A percentile compares a stretch with the other conserved stretches of the same genome.
Conservation (phyloP, 2,888 invertebrate genomes). For the Thyatira batis region DNA sequence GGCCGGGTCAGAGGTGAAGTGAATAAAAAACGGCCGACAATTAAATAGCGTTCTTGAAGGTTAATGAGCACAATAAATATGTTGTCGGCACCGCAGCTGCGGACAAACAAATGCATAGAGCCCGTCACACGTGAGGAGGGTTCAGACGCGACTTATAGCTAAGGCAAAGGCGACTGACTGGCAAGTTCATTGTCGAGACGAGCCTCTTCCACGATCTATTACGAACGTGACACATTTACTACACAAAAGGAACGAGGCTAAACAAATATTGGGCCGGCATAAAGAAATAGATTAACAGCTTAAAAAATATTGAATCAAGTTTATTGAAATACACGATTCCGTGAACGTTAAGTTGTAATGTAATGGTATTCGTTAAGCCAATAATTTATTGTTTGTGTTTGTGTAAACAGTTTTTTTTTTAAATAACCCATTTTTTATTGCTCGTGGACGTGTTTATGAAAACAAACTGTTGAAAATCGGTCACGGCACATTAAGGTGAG, state of each 20-base stretch:
- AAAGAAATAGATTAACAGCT: constrained; percentile 37
- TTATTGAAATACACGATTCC: constrained; percentile 37
- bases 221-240: constrained; percentile 59
- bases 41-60: constrained; percentile 83
- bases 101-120: constrained; percentile 76
- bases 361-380: constrained; percentile 49
- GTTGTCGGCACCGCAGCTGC: constrained; percentile 82
- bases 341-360: constrained; percentile 35
- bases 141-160: constrained; percentile 30
- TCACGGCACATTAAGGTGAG: constrained; percentile 46
- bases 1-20: constrained; percentile 80
- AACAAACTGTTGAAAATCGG: constrained; percentile 58
- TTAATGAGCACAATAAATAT: constrained; percentile 83
- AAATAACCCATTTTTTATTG: constrained; percentile 61
- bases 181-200: constrained; percentile 67
- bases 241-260: constrained; percentile 50
- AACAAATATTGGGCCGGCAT: constrained; percentile 46
- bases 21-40: constrained; percentile 82
- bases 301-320: constrained; percentile 31
- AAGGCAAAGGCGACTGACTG: constrained; percentile 52
- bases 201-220: constrained; percentile 54
- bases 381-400: constrained; percentile 49
- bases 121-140: constrained; percentile 75
- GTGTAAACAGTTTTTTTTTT: constrained; percentile 36
- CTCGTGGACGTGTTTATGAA: constrained; percentile 57